Conservation (phyloP, 2,888 invertebrate species). For the Heliconius ismenius region DNA sequence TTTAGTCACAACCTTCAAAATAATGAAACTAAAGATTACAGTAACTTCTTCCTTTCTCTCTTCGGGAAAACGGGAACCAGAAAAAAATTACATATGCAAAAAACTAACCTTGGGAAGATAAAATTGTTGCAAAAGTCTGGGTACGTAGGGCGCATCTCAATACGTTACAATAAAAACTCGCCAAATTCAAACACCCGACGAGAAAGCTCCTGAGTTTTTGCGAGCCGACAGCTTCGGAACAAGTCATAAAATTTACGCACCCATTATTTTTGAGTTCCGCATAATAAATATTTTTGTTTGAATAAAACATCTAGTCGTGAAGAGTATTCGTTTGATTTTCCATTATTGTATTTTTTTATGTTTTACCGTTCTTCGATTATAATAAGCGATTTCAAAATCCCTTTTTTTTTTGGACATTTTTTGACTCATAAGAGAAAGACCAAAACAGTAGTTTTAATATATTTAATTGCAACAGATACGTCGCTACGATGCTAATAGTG, state of each 20-base stretch:
- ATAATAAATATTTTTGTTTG: conserved; percentile 18
- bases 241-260: conserved; percentile 50
- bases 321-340: not conserved
- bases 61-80: not conserved
- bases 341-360: not conserved
- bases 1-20: too few relatives aligned
- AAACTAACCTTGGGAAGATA: conserved; percentile 19
- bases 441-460: too few relatives aligned
- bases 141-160: conserved; percentile 48
- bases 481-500: not conserved
- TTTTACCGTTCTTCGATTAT: not conserved
- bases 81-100: conserved; percentile 4
- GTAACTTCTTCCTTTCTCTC: not conserved
- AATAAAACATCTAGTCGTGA: not conserved
- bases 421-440: not conserved
- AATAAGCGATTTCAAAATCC: not conserved
- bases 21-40: not conserved
- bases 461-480: too few relatives aligned
- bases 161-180: conserved; percentile 51
- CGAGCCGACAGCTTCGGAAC: conserved; percentile 47
- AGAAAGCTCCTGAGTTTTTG: conserved; percentile 48
- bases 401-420: not conserved
- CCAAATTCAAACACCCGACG: conserved; percentile 52
- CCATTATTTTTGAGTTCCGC: conserved; percentile 42
- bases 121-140: conserved; percentile 30